Conservation (phyloP, 1,140 invertebrate species). For the Drosophila pachea region DNA sequence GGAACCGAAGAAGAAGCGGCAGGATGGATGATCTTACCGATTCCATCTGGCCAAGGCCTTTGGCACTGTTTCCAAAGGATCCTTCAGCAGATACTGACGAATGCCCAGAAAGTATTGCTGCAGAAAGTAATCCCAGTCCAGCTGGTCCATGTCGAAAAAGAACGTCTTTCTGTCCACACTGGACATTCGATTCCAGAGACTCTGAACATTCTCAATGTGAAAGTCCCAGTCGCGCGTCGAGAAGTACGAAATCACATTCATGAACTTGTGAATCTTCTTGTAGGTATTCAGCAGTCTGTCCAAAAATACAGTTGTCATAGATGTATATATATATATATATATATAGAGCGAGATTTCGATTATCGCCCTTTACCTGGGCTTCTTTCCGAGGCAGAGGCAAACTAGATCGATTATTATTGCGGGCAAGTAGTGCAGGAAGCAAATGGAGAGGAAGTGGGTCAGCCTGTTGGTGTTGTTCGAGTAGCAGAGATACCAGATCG, state of each 20-base stretch:
- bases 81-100: constrained; percentile 85
- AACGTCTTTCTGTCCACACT: constrained; percentile 83
- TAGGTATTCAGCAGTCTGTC: constrained; percentile 84
- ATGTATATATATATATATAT: not conserved
- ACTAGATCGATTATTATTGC: constrained; percentile 84
- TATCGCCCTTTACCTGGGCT: constrained; percentile 84
- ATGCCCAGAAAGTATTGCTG: constrained; percentile 83
- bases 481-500: constrained; percentile 80
- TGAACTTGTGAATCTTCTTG: constrained; percentile 87
- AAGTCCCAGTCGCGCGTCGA: constrained; percentile 86
- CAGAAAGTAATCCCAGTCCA: constrained; percentile 86
- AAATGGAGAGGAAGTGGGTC: constrained; percentile 80
- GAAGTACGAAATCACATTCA: constrained; percentile 86
- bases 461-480: constrained; percentile 60
- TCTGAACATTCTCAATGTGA: constrained; percentile 82
- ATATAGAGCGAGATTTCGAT: too few relatives aligned
- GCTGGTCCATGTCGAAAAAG: constrained; percentile 83
- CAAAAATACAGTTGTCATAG: constrained; percentile 7
- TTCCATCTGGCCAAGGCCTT: constrained; percentile 81
- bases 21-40: constrained; percentile 79
- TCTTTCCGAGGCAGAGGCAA: constrained; percentile 82
- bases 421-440: constrained; percentile 84
- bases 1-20: too few relatives aligned
- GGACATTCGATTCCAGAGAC: constrained; percentile 81
- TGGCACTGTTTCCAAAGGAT: constrained; percentile 83